Base-by-base conservation (phyloP, 1,140 invertebrate species). In the Scaptomyza hsui region DNA sequence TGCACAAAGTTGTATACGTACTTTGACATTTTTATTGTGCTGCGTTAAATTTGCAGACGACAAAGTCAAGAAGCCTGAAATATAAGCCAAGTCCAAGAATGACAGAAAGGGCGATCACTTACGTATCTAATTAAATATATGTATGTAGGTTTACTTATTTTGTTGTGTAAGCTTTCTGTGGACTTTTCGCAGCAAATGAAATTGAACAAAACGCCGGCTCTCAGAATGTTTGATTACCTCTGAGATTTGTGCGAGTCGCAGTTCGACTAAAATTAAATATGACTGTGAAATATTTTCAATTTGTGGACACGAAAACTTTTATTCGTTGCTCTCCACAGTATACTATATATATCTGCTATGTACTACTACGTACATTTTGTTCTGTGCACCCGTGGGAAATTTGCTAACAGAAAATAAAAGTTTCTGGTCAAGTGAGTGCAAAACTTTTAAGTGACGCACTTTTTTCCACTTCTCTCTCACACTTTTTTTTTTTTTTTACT, bases 401-500 rank as follows among this genome's bases (percentile, higher is more conserved):
- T 82, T 88, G 68, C 83, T 88, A 88, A 88, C 83, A 82, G 82
- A 88, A 88, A 88, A 88, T 88, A 88, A 86, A 86, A 88, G 83
- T 88, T 88, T 88, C 83, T 89, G 82, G 82, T 88, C 82, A 88
- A 88, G 82, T 89, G 83, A 89, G 83, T 89, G 82, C 82, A 75
- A 88, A 88, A 88, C 75, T 88, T 88, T 88, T 88, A 88, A 88
- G 82, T 88, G 82, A 88, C 82, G 82, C 82, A 88, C 83, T 88
- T 88, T 88, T 75, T 81, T 42, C 69, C 39, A 37, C 32, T 39
- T 45, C 19, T 39, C 18, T 35, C 45, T 47, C 2, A 13, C 29
- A 19, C 35, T 26, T 21, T 13, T 13, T 9, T 56, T 13, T n/a
- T 16, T 45, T 52, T 12, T 21, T n/a, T 19, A 13, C 13, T 37